Conservation (phyloP, 2,113 vertebrate species). For the Pseudopodoces humilis region DNA sequence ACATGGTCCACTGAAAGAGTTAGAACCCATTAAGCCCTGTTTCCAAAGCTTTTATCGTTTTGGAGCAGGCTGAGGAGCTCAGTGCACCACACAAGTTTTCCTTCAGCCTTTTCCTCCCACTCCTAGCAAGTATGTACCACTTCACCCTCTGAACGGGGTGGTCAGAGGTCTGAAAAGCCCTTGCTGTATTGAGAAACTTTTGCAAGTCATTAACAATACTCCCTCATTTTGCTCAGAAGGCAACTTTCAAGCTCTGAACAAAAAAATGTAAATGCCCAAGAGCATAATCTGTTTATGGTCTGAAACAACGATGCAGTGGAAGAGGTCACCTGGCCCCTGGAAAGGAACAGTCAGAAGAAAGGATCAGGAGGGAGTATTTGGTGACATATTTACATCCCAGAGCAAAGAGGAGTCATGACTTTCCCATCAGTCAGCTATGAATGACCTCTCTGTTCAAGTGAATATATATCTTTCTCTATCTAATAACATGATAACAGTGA, state of each 20-base stretch:
- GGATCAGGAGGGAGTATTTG: not conserved
- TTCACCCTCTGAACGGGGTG: fast-evolving
- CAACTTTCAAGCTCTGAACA: not conserved
- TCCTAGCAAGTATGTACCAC: not conserved
- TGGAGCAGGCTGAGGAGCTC: not conserved
- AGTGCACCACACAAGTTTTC: not conserved
- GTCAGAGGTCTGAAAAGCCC: not conserved
- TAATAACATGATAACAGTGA: not conserved
- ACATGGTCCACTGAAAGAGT: not conserved
- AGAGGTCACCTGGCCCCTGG: not conserved
- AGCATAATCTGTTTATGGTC: not conserved
- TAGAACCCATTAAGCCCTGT: not conserved
- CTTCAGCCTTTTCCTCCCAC: not conserved
- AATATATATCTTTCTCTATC: not conserved
- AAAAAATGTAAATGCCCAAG: not conserved
- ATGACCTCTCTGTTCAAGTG: not conserved
- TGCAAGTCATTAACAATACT: not conserved
- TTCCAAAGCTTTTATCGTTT: not conserved
- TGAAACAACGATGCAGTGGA: not conserved
- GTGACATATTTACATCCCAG: not conserved
- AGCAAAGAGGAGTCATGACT: not conserved
- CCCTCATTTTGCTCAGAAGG: not conserved
- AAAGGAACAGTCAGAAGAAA: not conserved
- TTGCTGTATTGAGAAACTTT: not conserved
- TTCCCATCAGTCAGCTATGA: not conserved